Evolutionary conservation across 2,888 invertebrate species (phyloP), one percentile per base, ranked within the genome.

Genomic region (Erannis defoliaria): DNA sequence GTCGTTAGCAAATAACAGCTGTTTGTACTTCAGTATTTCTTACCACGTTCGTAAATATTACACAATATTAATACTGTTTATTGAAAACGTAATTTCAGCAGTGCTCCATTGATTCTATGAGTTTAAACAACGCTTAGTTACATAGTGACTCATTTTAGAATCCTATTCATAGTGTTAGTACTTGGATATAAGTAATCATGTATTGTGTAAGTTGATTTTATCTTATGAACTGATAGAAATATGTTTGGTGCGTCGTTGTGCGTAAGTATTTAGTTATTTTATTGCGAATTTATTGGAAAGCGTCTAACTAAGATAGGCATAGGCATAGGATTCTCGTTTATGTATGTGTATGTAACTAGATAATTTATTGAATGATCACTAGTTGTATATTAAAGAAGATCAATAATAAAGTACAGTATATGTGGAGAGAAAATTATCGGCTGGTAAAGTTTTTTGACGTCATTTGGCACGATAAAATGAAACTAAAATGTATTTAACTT

Each of bases 61-160:
- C 59, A 33, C 59, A 59, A 51, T 38, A 38, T 31, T 38, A 29
- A 37, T 18, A 31, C 10, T 46, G 26, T 59, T 31, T 37, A 46
- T 46, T 59, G 46, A 59, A 53, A 46, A 50, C 31, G 35, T 50
- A 42, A 45, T 42, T 35, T 35, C 53, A 59, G 38, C 40, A 23
- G 8, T 5, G 38, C 42, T 33, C 10, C 26, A 26, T 54, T 60
- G 35, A 49, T 54, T 49, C 37, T 51, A 35, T 58, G 23, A 6
- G 35, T 54, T 12, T 42, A 40, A n/a, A 18, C 23, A 31, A 54
- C 31, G 43, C 26, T 54, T 54, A 37, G 26, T 49, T 43, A 40
- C 48, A 55, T 42, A 55, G 43, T 55, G 60, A 60, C 21, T 60
- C 60, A 60, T 53, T 50, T 26, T 42, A 48, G 46, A 10, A 21